Evolutionary conservation across 2,113 vertebrate species (phyloP).

Genomic region (Hippocampus barbouri): DNA sequence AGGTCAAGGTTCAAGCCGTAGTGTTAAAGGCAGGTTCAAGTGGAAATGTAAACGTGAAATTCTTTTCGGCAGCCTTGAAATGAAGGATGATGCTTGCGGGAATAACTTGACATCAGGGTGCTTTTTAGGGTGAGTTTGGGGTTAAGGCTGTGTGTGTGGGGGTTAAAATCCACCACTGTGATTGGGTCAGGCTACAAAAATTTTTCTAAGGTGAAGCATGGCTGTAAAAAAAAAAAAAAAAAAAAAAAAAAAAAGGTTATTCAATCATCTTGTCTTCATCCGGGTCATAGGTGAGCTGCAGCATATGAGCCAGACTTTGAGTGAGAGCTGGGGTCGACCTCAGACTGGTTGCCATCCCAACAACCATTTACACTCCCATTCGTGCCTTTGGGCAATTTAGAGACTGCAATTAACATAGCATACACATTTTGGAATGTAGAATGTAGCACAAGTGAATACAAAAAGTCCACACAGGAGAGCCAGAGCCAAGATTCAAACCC

Average conservation of each 20-base stretch:
- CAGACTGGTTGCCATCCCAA: neutral
- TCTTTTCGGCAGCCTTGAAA: slow-evolving; percentile 15
- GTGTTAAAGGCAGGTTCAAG: slow-evolving; percentile 19
- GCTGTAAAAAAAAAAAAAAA: neutral
- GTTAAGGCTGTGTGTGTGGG: neutral
- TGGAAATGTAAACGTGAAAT: slow-evolving; percentile 38
- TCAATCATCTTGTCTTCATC: neutral
- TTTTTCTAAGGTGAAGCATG: neutral
- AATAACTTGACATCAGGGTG: slow-evolving; percentile 14
- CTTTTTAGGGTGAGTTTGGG: neutral
- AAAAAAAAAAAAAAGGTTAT: neutral
- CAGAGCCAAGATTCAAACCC: neutral
- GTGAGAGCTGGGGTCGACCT: neutral
- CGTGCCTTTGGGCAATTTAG: too few relatives aligned
- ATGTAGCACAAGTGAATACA: too few relatives aligned
- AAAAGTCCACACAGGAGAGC: too few relatives aligned
- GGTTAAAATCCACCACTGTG: neutral
- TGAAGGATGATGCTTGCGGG: slow-evolving; percentile 22
- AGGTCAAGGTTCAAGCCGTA: slow-evolving; percentile 40
- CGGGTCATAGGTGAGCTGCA: neutral
- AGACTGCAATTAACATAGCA: neutral
- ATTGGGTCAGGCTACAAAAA: too few relatives aligned
- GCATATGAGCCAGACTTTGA: neutral
- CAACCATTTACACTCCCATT: neutral
- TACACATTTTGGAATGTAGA: too few relatives aligned